Base-by-base conservation (phyloP, 2,797 vertebrate genomes). In the Parambassis ranga region DNA sequence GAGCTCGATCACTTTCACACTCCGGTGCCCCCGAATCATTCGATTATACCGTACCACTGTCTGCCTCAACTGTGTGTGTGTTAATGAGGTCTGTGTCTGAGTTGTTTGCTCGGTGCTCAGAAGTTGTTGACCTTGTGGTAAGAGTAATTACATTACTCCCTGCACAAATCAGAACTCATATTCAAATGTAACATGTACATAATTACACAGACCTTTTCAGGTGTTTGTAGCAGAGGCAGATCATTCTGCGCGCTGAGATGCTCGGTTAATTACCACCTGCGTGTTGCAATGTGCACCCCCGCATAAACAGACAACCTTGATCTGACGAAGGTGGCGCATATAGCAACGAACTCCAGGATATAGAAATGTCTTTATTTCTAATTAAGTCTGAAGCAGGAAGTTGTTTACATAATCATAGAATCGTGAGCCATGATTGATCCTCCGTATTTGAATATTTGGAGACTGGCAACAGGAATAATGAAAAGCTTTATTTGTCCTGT, bases 31-130 rank as follows among this genome's bases (percentile, higher is more conserved):
- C 0, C n/a, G 3, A 23, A 26, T 10, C 27, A 16, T 0, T 1
- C 3, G 23, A 10, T 31, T 30, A 4, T 18, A 23, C 5, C 19
- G 0, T 4, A 18, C 14, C 18, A 18, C 2, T 7, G 7, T 53
- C 14, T 7, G 9, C 28, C 35, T 23, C 23, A 1, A 11, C 28
- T 31, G n/a, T 37, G 23, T 55, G 7, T 3, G 28, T 28, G 39
- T 52, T 59, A 59, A 71, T 74, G 61, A 65, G 46, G 32, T 62
- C 14, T 43, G 11, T 0, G 15, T 32, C 36, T 24, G 41, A 14
- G 19, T 10, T 37, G 48, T 35, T 32, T 50, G 32, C 53, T 44
- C 14, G 2, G 10, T 9, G 38, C 36, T 41, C 38, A 43, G n/a
- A 8, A 62, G 49, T 10, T 33, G 20, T 14, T 8, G 31, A 3